These are phyloP conservation scores for Syrista parreyssii DNA, from an alignment of 2,888 invertebrate species.

Conservation along the genomic window DNA sequence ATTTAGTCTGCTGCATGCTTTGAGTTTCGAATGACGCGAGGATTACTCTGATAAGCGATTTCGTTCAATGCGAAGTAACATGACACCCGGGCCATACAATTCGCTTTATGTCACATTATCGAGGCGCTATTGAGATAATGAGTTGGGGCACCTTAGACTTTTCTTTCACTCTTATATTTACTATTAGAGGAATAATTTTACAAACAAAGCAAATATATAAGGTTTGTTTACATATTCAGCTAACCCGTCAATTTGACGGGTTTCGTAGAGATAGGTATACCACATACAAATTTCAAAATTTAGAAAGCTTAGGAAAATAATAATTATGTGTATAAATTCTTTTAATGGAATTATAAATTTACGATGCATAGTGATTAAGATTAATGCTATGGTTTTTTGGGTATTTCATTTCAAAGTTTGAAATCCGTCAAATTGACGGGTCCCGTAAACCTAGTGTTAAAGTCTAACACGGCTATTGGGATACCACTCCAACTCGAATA, in stretches of 20 bases:
- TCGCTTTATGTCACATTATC: background rate
- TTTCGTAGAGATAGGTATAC: constrained; percentile 20
- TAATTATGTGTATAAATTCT: constrained; percentile 13
- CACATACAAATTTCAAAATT: constrained; percentile 12
- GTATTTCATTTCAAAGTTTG: background rate
- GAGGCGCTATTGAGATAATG: too few relatives aligned
- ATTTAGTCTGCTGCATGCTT: too few relatives aligned
- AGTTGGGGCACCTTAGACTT: background rate
- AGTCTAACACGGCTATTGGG: too few relatives aligned
- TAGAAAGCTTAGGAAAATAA: constrained; percentile 15
- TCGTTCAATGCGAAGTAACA: background rate
- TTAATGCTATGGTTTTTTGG: background rate
- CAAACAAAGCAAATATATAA: constrained; percentile 22
- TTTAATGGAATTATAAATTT: constrained; percentile 10
- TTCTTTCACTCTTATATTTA: too few relatives aligned
- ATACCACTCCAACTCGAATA: too few relatives aligned
- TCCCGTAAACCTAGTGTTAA: constrained; percentile 2
- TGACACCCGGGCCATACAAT: background rate
- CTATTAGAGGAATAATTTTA: constrained; percentile 12
- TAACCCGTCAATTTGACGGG: constrained; percentile 19
- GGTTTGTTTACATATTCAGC: constrained; percentile 15
- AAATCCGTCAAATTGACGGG: constrained; percentile 4
- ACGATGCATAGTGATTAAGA: background rate
- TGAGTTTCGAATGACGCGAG: too few relatives aligned
- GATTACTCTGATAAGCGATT: too few relatives aligned